phyloP scores from a whole-genome alignment of 2,888 invertebrate species.

The Conchocele bisecta region DNA sequence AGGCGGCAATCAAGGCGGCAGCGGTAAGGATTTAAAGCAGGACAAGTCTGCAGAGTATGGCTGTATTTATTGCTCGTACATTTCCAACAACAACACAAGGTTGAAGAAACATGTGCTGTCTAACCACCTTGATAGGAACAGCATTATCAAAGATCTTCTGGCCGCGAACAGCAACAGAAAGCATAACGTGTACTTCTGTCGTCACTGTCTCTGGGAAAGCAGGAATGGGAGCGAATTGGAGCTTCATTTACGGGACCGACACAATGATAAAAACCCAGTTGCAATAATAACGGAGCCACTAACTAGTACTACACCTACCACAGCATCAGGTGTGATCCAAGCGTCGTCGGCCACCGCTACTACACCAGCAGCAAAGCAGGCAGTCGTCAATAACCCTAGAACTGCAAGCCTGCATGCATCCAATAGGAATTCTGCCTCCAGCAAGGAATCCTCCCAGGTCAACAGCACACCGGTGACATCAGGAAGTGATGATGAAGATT shows the following conservation, averaged over 20 bases:
- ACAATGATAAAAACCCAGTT: slow-evolving; percentile 28
- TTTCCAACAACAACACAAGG: slow-evolving; percentile 61
- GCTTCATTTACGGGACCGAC: slow-evolving; percentile 52
- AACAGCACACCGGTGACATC: no score
- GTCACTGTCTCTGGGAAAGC: slow-evolving; percentile 66
- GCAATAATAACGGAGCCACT: not conserved
- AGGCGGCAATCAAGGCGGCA: slow-evolving; percentile 31
- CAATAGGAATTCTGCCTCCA: no score
- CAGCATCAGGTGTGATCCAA: not conserved
- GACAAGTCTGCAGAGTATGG: slow-evolving; percentile 61
- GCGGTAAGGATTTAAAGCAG: slow-evolving; percentile 38
- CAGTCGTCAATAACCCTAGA: not conserved
- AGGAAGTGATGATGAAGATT: slow-evolving; percentile 20
- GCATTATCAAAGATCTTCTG: slow-evolving; percentile 58
- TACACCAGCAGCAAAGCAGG: not conserved
- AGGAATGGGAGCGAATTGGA: slow-evolving; percentile 51
- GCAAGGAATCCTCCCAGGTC: no score
- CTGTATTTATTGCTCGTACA: slow-evolving; percentile 66
- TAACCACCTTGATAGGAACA: slow-evolving; percentile 52
- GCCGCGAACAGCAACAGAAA: slow-evolving; percentile 45
- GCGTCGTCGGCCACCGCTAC: not conserved
- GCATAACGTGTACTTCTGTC: slow-evolving; percentile 63
- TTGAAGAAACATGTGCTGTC: slow-evolving; percentile 68
- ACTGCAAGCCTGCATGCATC: slow-evolving; percentile 7
- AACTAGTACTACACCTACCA: not conserved